Evolutionary conservation across 2,113 vertebrate genomes (phyloP), one percentile per base, ranked within the genome.

Genomic region (Otocyon megalotis): DNA sequence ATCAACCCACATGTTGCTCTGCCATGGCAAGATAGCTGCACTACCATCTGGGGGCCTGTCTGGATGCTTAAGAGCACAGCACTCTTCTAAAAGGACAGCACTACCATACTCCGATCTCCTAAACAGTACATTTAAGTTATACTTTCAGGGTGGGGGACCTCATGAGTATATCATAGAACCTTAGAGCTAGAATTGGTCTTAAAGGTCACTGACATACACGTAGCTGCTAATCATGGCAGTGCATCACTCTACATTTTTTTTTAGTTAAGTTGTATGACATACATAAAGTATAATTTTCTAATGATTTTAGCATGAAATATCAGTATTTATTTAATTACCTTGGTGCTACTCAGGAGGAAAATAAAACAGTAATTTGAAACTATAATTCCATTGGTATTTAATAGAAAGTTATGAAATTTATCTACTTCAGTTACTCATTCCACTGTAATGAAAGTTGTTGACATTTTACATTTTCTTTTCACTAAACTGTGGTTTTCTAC

Each of bases 321-420:
- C 17, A 48, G 22, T 71, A 83, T 89, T 79, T 89, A 37, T 28
- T 81, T 69, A 84, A 94, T 83, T 71, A 88, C 8, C 4, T 26
- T 84, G 56, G 30, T 56, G 50, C 15, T 81, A 60, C 3, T 82
- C 15, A 58, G 32, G 69, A 91, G 6, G 11, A 62, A 97, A 88
- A 79, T 63, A 2, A 62, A 88, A 62, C 6, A 13, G 43, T 54
- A 82, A 82, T 67, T 65, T 63, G 37, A 77, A 96, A 50, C 37
- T 77, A 60, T 43, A 84, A 80, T 67, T 65, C 7, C 22, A 35
- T 50, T 65, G 43, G 3, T 16, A 91, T 81, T 93, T 94, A 92
- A 89, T 4, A 92, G 60, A 85, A 96, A 79, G 32, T 28, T 83
- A 65, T 7, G 7, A 86, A 81, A 86, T 53, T 48, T 89, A 87